Percentiles rank a stretch among this genome's conserved stretches.
These are phyloP conservation scores for Malacoraja senta DNA, from an alignment of 2,797 vertebrate species.

Conservation along the genomic window DNA sequence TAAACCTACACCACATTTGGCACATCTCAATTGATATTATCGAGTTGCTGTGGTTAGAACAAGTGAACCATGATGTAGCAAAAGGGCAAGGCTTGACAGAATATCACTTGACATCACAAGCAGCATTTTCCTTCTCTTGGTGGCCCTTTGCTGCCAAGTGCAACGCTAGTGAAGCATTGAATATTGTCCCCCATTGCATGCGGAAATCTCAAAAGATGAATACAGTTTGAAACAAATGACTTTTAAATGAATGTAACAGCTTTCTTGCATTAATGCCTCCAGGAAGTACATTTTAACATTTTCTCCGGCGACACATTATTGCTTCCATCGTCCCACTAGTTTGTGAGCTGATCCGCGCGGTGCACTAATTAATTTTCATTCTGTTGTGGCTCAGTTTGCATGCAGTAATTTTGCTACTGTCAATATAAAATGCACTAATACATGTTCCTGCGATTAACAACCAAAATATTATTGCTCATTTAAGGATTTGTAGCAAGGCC, in stretches of 20 bases:
- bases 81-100: background rate
- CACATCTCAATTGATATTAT: slow-evolving; percentile 12
- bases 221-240: background rate
- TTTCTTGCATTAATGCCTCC: background rate
- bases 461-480: background rate
- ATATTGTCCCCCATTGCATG: background rate
- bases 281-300: background rate
- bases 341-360: background rate
- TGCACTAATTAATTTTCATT: background rate
- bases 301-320: background rate
- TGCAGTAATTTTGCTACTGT: background rate
- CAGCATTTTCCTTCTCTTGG: background rate
- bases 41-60: background rate
- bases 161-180: background rate
- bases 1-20: background rate
- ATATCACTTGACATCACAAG: background rate
- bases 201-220: background rate
- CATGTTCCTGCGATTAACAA: background rate
- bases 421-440: background rate
- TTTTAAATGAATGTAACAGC: background rate
- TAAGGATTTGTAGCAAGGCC: background rate
- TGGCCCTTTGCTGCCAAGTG: background rate
- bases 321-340: background rate
- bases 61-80: background rate
- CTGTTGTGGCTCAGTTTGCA: background rate